Evolutionary conservation across 1,140 invertebrate species (phyloP), one percentile per base, ranked within the genome.

Genomic region (Helicoverpa armigera): DNA sequence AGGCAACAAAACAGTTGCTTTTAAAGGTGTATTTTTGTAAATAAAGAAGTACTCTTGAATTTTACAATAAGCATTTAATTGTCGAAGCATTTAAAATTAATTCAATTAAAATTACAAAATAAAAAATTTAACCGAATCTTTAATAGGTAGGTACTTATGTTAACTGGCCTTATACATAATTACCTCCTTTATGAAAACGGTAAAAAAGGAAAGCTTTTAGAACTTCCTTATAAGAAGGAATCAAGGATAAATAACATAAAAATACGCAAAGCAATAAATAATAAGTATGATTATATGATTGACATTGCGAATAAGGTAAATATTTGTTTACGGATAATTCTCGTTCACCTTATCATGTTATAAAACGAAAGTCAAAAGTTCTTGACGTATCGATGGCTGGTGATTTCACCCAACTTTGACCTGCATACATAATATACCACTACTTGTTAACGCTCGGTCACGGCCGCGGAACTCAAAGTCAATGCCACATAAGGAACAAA

Each of bases 381-480:
- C 35, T 73, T 54, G 53, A 61, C 56, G 58, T 13, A 50, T 50
- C 56, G 43, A 75, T 14, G 14, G n/a, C 29, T 14, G 31, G 13
- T 48, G 43, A 75, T 50, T 75, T 75, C 43, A 51, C 43, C 16
- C 43, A 50, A 29, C 23, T 73, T 75, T 75, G 73, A 75, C 73
- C 73, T 14, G 43, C 31, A 51, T 75, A 18, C 43, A 43, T 75
- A 14, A 43, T 58, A 35, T 13, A 23, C 31, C 13, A 48, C 29
- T 18, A 74, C 58, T 75, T 18, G 18, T 60, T 50, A 14, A 51
- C 48, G 16, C 43, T 60, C 16, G 73, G 56, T 75, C 73, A 61
- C 43, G 73, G 73, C 4, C 73, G 50, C 11, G 4, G 54, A 9
- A n/a, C 54, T 29, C 29, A 61, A 63, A 75, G 31, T 75, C 58